Base-by-base conservation (phyloP, 2,113 vertebrate genomes). In the Varanus komodoensis region DNA sequence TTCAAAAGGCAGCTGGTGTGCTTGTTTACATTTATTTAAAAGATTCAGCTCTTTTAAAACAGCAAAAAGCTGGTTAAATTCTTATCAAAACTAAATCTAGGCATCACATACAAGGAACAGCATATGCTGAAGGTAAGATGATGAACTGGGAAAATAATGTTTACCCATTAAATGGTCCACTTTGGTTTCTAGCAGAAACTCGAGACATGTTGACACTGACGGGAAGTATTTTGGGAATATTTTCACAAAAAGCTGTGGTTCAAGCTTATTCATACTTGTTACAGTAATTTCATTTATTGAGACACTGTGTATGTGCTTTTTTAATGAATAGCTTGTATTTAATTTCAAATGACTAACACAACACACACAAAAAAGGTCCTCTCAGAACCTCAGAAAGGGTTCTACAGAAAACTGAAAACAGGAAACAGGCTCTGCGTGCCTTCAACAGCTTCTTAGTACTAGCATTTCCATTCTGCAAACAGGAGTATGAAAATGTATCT, bases 321-420 rank as follows among this genome's bases (percentile, higher is more conserved):
- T 75, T 68, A 88, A 80, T 85, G 83, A 92, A 86, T 48, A 84
- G 82, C 2, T 27, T 25, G 87, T 78, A 85, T 71, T 90, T 84
- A 88, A n/a, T 7, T 85, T 82, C 87, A 86, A 79, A 50, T 64
- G 94, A 89, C 77, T 87, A 38, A 92, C 48, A 21, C 80, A 93
- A 92, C 89, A 11, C 85, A 87, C 38, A 44, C 38, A 44, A 44
- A 88, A 85, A 89, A 91, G 89, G 84, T 25, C 15, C 34, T 75
- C 87, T 15, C 27, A 88, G 64, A 48, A 87, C 48, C 7, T n/a
- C 52, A 91, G 80, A 85, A 14, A 80, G 73, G 32, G 73, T 44
- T n/a, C 81, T 71, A 14, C 29, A 64, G 91, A 92, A 94, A 86
- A 25, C 90, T 90, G 94, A 92, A 94, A 86, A 25, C 90, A 91